Base-by-base conservation (phyloP, 2,113 vertebrate species). In the Cryptotis parvus region DNA sequence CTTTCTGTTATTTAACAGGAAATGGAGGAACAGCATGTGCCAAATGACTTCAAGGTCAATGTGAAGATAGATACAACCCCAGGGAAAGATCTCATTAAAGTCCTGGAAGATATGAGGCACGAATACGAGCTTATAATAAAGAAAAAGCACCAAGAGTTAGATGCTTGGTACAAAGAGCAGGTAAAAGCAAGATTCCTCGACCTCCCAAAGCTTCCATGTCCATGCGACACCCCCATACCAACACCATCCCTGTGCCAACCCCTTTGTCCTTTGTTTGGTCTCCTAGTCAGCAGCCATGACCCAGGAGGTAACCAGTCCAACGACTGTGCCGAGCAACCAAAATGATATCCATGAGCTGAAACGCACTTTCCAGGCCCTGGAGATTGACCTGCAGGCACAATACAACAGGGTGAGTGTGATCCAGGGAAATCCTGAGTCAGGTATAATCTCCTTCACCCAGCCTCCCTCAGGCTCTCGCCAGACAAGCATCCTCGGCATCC, bases 381-480 rank as follows among this genome's bases (percentile, higher is more conserved):
- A 98, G 95, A 98, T 98, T 0, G 98, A 98, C 83, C 95, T 98
- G 84, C 98, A 98, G 93, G 92, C 97, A 0, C 97, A 98, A 69
- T 77, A 93, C 81, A 98, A 90, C 89, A 98, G 94, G 97, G 98
- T 99, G 85, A 98, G 98, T 92, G 69, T 35, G 89, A 74, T 12
- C 3, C 37, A 24, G 16, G 87, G 84, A 45, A 61, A 43, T 3
- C 79, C 69, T 29, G 37, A 24, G 9, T 63, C 29, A 2, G 27
- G 7, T 6, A 9, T 31, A 12, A 6, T 24, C 39, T 75, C 20
- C 33, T 83, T 37, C 49, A 16, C 1, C 15, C 49, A 85, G 66
- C 31, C 35, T 74, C 49, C 82, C 10, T 4, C 73, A 37, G 78
- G 22, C 6, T 70, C 49, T 84, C 22, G 9, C n/a, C 0, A 3